These are phyloP conservation scores for Lymantria dispar DNA, from an alignment of 2,888 invertebrate genomes.

Conservation along the genomic window DNA sequence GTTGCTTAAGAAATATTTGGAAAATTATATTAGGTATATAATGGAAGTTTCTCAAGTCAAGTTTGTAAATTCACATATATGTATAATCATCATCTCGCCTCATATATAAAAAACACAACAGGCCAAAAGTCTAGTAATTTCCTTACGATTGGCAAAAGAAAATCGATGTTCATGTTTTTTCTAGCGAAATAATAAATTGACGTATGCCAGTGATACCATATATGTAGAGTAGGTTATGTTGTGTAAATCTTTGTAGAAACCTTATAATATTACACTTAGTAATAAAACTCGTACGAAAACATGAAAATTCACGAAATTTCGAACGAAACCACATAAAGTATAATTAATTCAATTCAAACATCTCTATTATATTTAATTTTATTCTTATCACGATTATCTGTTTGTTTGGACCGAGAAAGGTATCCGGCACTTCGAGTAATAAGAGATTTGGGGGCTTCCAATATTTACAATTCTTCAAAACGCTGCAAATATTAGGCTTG, in stretches of 20 bases:
- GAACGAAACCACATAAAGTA: slow-evolving; percentile 21
- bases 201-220: no score
- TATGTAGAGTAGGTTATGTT: no score
- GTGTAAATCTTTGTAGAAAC: background rate
- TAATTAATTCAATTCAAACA: slow-evolving; percentile 37
- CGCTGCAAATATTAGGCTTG: slow-evolving; percentile 41
- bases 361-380: slow-evolving; percentile 41
- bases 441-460: slow-evolving; percentile 59
- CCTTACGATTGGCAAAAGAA: no score
- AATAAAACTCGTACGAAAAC: background rate
- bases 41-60: no score
- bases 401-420: slow-evolving; percentile 44
- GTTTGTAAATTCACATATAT: no score
- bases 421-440: slow-evolving; percentile 39
- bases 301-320: slow-evolving; percentile 6
- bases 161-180: no score
- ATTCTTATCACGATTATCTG: slow-evolving; percentile 50
- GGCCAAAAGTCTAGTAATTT: no score
- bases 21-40: no score
- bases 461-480: slow-evolving; percentile 55
- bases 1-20: no score
- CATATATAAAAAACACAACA: no score
- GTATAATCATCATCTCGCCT: no score
- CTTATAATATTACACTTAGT: background rate
- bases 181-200: no score